A percentile compares a stretch with the other conserved stretches of the same genome.
Evolutionary conservation across 1,140 invertebrate genomes (phyloP).

Genomic region (Drosophila chauvacae): DNA sequence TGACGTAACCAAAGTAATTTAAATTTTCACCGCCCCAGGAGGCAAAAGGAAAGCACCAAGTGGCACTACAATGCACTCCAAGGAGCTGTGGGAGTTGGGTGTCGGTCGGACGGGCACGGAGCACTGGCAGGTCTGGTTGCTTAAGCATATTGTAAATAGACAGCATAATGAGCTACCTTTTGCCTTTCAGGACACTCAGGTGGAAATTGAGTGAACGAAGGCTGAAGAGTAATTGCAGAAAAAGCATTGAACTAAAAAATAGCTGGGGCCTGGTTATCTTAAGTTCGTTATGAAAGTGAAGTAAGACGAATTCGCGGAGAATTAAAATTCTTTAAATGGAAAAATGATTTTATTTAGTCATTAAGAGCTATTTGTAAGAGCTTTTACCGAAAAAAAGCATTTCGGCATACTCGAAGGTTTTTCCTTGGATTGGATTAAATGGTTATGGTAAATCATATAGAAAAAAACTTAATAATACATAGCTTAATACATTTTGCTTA

Average conservation of each 20-base stretch:
- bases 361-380: neutral
- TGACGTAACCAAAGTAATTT: constrained; percentile 82
- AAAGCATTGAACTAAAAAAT: constrained; percentile 48
- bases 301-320: neutral
- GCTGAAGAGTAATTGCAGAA: constrained; percentile 31
- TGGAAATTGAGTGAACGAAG: constrained; percentile 64
- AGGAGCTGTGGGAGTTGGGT: constrained; percentile 4
- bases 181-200: constrained; percentile 68
- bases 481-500: too few species aligned
- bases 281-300: constrained; percentile 19
- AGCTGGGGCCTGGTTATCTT: constrained; percentile 13
- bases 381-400: too few species aligned
- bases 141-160: constrained; percentile 82
- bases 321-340: neutral
- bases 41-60: constrained; percentile 42
- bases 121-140: constrained; percentile 46
- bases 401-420: too few species aligned
- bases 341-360: neutral
- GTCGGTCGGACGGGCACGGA: neutral
- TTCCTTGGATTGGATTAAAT: too few species aligned
- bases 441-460: too few species aligned
- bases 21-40: constrained; percentile 65
- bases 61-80: constrained; percentile 76
- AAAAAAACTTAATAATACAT: too few species aligned
- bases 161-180: constrained; percentile 79